A percentile compares a stretch with the other conserved stretches of the same genome.
These are phyloP conservation scores for Antechinus flavipes DNA, from an alignment of 2,113 vertebrate species.

Conservation along the genomic window DNA sequence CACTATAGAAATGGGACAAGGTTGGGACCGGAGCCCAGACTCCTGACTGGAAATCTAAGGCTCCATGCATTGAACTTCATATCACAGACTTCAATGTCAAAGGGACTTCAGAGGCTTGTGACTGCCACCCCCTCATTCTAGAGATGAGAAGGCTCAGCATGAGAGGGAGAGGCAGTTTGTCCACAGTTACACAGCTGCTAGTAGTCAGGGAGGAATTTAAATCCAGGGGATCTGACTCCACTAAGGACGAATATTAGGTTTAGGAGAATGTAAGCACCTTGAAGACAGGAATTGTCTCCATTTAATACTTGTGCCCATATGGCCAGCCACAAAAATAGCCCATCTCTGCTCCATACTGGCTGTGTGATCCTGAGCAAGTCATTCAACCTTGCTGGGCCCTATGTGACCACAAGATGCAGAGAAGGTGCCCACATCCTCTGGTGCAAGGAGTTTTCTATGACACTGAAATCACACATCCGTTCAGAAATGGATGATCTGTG, in stretches of 20 bases:
- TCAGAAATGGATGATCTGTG: background rate
- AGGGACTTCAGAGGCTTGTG: background rate
- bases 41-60: background rate
- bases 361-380: background rate
- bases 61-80: background rate
- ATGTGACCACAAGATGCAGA: background rate
- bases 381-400: background rate
- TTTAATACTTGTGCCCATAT: background rate
- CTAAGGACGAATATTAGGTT: background rate
- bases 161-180: background rate
- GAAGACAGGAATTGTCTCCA: background rate
- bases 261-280: background rate
- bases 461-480: background rate
- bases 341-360: background rate
- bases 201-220: background rate
- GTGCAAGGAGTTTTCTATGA: background rate
- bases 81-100: background rate
- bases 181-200: background rate
- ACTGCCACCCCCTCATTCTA: background rate
- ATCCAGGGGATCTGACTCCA: background rate
- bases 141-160: background rate
- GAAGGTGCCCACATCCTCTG: background rate
- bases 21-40: background rate
- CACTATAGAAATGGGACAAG: background rate
- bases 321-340: background rate